Evolutionary conservation across 1,140 invertebrate genomes (phyloP), one percentile per base, ranked within the genome.

Genomic region (Leptopilina boulardi): DNA sequence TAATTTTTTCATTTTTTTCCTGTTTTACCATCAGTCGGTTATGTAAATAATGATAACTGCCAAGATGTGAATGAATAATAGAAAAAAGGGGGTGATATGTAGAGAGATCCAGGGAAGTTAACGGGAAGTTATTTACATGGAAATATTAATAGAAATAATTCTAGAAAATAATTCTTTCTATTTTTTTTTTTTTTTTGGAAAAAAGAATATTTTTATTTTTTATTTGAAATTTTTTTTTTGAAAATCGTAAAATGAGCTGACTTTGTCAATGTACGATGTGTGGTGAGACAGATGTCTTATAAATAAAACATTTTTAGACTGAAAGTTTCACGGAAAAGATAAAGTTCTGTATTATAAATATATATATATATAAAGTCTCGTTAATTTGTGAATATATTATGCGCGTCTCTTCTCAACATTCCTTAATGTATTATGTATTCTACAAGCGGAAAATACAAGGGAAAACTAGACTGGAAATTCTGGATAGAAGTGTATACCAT

Each of bases 251-350:
- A 42, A 11, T 42, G 3, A 51, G 13, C 6, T n/a, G 15, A 18
- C 0, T n/a, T 18, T n/a, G 5, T 15, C 4, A 11, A 18, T 18
- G n/a, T 51, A 51, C 18, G n/a, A 18, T 51, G 3, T 1, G 9
- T 18, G 1, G 13, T 18, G 47, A 4, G 47, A 51, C 47, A 51
- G 47, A 51, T 51, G 47, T 51, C 47, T 51, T 51, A 51, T 51
- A 51, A 51, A 51, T 51, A 51, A 51, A 51, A 51, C n/a, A 51
- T 51, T 51, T 51, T 51, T 51, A 51, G 47, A 51, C 47, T 51
- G 34, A 38, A 18, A 51, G 47, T 51, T 51, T 51, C 47, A 18
- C 47, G 15, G 15, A 18, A 51, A 51, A 18, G 47, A 38, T 51
- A 51, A 51, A 51, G 41, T 42, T 42, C 4, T 42, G 41, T 6